phyloP scores from a whole-genome alignment of 2,113 vertebrate species.

The Lophochroa leadbeateri region DNA sequence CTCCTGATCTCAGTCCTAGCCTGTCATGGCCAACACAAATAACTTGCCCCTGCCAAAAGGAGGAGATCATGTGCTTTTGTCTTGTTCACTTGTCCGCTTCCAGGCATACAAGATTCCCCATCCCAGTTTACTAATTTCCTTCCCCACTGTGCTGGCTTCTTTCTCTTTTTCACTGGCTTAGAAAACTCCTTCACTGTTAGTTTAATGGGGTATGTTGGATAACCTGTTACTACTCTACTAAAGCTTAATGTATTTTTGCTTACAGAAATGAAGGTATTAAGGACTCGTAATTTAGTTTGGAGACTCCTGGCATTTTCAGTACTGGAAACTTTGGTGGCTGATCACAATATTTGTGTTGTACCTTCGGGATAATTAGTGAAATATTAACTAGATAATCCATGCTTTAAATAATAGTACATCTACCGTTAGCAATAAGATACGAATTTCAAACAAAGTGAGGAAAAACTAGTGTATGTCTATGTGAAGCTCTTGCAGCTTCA shows the following conservation, averaged over 20 bases:
- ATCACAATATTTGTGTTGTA: neutral
- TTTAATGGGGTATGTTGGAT: neutral
- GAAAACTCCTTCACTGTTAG: neutral
- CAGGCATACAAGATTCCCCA: neutral
- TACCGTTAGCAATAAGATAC: neutral
- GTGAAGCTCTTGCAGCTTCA: neutral
- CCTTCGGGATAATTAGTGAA: neutral
- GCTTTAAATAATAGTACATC: neutral
- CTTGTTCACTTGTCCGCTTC: neutral
- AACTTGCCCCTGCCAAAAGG: neutral
- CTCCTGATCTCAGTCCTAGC: neutral
- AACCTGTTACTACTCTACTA: neutral
- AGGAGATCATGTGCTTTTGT: slow-evolving; percentile 5
- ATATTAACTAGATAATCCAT: neutral
- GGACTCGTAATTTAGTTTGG: neutral
- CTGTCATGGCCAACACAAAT: neutral
- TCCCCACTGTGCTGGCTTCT: neutral
- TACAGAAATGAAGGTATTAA: neutral
- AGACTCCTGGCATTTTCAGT: neutral
- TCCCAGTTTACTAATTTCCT: neutral
- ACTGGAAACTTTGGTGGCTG: neutral
- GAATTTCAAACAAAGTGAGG: neutral
- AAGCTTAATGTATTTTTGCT: neutral
- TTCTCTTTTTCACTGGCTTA: neutral
- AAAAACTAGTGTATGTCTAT: neutral